Percentiles rank a stretch among this genome's conserved stretches.
Evolutionary conservation across 2,113 vertebrate genomes (phyloP).

Genomic region (Dendrocopos noguchii): DNA sequence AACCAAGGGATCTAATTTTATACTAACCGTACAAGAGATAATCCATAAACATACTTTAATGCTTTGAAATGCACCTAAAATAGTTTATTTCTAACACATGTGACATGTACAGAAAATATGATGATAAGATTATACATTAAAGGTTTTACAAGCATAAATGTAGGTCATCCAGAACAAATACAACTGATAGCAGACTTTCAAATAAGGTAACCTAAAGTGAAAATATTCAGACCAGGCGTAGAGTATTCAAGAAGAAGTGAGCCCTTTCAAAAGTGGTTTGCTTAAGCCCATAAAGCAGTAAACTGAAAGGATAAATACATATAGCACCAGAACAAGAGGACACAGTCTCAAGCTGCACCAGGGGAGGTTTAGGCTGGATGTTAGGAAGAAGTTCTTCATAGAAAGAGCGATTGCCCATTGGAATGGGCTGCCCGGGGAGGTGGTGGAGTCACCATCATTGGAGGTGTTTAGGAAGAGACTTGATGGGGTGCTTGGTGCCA

Average conservation of each 20-base stretch:
- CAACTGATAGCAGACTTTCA: background rate
- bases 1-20: conserved; percentile 31
- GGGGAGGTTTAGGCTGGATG: too few relatives aligned
- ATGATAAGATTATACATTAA: conserved; percentile 40
- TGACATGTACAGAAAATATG: background rate
- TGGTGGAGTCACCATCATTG: too few relatives aligned
- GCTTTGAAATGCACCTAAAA: background rate
- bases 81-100: background rate
- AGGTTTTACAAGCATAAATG: conserved; percentile 18
- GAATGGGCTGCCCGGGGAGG: too few relatives aligned
- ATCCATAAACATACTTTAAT: conserved; percentile 42
- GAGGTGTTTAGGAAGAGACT: too few relatives aligned
- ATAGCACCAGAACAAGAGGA: too few relatives aligned
- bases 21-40: background rate
- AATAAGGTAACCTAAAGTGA: background rate
- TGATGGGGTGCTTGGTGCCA: too few relatives aligned
- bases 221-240: background rate
- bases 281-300: background rate
- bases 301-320: background rate
- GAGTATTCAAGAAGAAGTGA: background rate
- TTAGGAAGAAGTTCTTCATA: too few relatives aligned
- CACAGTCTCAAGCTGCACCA: too few relatives aligned
- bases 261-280: background rate
- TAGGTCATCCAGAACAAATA: conserved; percentile 51
- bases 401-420: too few relatives aligned